These are phyloP conservation scores for Melitaea athalia DNA, from an alignment of 2,888 invertebrate species.

Conservation along the genomic window DNA sequence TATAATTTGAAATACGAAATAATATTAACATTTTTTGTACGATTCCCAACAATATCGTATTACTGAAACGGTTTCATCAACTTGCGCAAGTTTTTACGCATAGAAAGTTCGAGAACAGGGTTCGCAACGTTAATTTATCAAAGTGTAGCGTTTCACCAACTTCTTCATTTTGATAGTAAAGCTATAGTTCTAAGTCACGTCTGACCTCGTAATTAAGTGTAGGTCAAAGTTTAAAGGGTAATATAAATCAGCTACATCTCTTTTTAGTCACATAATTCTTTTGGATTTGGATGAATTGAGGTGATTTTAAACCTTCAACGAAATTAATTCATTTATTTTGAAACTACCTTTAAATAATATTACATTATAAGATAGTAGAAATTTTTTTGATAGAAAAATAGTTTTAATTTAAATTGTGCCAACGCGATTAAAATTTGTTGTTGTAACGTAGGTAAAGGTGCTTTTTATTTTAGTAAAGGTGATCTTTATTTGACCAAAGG, in stretches of 20 bases:
- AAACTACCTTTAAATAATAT: background rate
- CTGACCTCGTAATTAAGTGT: conserved; percentile 36
- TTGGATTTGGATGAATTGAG: background rate
- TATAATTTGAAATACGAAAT: background rate
- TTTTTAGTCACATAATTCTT: conserved; percentile 24
- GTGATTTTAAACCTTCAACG: background rate
- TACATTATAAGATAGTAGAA: too few relatives aligned
- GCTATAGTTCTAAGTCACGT: conserved; percentile 27
- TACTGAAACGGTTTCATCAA: conserved; percentile 8
- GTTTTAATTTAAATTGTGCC: too few relatives aligned
- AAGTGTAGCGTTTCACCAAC: conserved; percentile 31
- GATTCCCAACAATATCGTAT: background rate
- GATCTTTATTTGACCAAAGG: too few relatives aligned
- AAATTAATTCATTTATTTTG: background rate
- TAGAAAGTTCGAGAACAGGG: conserved; percentile 27
- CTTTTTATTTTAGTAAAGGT: too few relatives aligned
- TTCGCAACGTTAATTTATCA: conserved; percentile 29
- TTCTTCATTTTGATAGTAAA: conserved; percentile 20
- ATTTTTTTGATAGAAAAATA: too few relatives aligned
- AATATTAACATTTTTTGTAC: conserved; percentile 1
- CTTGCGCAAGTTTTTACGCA: conserved; percentile 25
- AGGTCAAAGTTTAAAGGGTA: conserved; percentile 31
- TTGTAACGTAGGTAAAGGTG: too few relatives aligned
- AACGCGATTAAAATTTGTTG: too few relatives aligned
- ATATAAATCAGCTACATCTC: conserved; percentile 29